Percentiles rank a stretch among this genome's conserved stretches.
Evolutionary conservation across 2,888 invertebrate genomes (phyloP).

Genomic region (Drosophila greeni): DNA sequence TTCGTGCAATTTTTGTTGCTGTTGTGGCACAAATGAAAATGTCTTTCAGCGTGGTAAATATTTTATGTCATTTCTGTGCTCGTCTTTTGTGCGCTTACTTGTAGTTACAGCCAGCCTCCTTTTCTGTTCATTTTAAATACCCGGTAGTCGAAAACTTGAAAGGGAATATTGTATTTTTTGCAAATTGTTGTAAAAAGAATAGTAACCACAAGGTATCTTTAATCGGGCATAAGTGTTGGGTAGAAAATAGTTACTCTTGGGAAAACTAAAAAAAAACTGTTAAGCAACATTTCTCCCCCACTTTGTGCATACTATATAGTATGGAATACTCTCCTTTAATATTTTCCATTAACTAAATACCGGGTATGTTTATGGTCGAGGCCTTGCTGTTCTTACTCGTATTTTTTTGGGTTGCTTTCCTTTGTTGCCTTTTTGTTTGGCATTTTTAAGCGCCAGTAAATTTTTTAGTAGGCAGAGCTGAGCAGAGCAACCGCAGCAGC

Average conservation of each 20-base stretch:
- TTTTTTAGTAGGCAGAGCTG: constrained; percentile 59
- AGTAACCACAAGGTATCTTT: too few species aligned
- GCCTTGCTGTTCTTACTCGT: constrained; percentile 1
- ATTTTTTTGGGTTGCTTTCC: constrained; percentile 2
- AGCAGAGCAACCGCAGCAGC: constrained; percentile 43
- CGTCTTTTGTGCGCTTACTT: constrained; percentile 27
- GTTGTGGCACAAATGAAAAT: constrained; percentile 53
- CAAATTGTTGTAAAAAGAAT: neutral
- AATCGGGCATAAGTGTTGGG: neutral
- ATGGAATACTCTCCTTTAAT: neutral
- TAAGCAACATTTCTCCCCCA: neutral
- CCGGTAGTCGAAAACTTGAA: neutral
- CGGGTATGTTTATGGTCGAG: constrained; percentile 11
- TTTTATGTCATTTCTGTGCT: constrained; percentile 55
- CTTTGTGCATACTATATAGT: neutral
- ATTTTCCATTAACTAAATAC: neutral
- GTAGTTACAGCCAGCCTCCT: constrained; percentile 24
- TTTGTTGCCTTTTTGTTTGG: constrained; percentile 36
- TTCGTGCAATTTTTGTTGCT: constrained; percentile 14
- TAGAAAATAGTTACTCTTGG: neutral
- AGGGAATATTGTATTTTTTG: constrained; percentile 3
- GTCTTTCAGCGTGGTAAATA: constrained; percentile 58
- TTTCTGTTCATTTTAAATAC: constrained; percentile 7
- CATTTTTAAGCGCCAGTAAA: constrained; percentile 60
- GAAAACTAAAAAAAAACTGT: neutral